Evolutionary conservation across 2,113 vertebrate species (phyloP).

Genomic region (Channa maculata): DNA sequence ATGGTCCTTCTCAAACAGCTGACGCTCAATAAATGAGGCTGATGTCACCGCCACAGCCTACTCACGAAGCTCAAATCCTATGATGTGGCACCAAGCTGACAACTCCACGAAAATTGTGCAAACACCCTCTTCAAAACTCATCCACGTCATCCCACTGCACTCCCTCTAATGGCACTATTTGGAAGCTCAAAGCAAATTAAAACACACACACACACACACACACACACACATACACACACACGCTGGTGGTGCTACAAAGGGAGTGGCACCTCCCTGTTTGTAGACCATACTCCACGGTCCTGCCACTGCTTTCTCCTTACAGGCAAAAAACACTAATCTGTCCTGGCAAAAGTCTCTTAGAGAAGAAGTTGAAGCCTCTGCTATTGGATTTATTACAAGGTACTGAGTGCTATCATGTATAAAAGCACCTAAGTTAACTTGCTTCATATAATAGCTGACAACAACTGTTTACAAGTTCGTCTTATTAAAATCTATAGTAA

Average conservation of each 20-base stretch:
- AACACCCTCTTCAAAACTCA: background rate
- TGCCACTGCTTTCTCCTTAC: background rate
- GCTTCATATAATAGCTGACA: background rate
- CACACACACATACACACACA: background rate
- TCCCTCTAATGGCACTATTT: conserved; percentile 13
- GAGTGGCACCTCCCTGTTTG: conserved; percentile 39
- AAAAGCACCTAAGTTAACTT: background rate
- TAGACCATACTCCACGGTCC: conserved; percentile 3
- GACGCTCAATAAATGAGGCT: background rate
- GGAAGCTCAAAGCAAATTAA: conserved; percentile 12
- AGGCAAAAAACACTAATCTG: conserved; percentile 9
- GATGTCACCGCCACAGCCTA: background rate
- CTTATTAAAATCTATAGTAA: background rate
- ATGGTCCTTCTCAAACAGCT: background rate
- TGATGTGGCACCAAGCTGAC: conserved; percentile 11
- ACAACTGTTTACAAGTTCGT: too few species aligned
- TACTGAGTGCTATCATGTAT: background rate
- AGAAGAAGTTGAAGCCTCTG: background rate
- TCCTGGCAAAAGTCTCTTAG: conserved; percentile 2
- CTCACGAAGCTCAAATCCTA: background rate
- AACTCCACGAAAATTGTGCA: background rate
- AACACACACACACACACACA: too few species aligned
- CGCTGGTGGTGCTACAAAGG: conserved; percentile 17
- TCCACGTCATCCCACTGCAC: background rate
- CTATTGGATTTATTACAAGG: too few species aligned